These are phyloP conservation scores for Leptodirus hochenwartii DNA, from an alignment of 2,888 invertebrate genomes.

Conservation along the genomic window DNA sequence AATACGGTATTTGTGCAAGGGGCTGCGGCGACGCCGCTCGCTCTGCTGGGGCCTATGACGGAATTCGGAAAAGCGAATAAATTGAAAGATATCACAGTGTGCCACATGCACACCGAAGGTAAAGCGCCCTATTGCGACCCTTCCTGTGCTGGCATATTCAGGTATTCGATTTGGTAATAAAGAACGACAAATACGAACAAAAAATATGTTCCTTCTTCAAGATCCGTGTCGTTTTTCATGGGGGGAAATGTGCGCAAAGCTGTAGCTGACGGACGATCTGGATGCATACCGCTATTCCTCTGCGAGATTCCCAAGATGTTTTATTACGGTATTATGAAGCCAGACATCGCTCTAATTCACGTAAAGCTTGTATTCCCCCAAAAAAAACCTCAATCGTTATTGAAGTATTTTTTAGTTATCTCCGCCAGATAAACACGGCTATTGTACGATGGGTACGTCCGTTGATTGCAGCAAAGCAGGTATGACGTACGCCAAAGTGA, in stretches of 20 bases:
- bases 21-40: slow-evolving; percentile 40
- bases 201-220: too few relatives aligned
- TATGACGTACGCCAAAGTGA: slow-evolving; percentile 34
- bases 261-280: slow-evolving; percentile 36
- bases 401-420: too few relatives aligned
- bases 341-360: slow-evolving; percentile 36
- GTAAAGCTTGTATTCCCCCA: too few relatives aligned
- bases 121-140: slow-evolving; percentile 32
- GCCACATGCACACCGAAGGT: slow-evolving; percentile 42
- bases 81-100: slow-evolving; percentile 32
- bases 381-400: too few relatives aligned
- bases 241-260: slow-evolving; percentile 35
- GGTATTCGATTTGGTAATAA: too few relatives aligned
- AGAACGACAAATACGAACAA: too few relatives aligned
- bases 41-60: slow-evolving; percentile 34
- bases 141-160: slow-evolving; percentile 35
- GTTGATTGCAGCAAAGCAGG: slow-evolving; percentile 41
- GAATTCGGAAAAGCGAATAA: slow-evolving; percentile 31
- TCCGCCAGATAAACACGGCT: slow-evolving; percentile 41
- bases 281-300: slow-evolving; percentile 40
- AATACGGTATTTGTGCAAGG: slow-evolving; percentile 35
- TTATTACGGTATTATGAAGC: slow-evolving; percentile 30
- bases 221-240: slow-evolving; percentile 39
- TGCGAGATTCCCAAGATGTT: slow-evolving; percentile 41
- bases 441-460: slow-evolving; percentile 40